Evolutionary conservation across 2,888 invertebrate species (phyloP).

Genomic region (Lepas anatifera): DNA sequence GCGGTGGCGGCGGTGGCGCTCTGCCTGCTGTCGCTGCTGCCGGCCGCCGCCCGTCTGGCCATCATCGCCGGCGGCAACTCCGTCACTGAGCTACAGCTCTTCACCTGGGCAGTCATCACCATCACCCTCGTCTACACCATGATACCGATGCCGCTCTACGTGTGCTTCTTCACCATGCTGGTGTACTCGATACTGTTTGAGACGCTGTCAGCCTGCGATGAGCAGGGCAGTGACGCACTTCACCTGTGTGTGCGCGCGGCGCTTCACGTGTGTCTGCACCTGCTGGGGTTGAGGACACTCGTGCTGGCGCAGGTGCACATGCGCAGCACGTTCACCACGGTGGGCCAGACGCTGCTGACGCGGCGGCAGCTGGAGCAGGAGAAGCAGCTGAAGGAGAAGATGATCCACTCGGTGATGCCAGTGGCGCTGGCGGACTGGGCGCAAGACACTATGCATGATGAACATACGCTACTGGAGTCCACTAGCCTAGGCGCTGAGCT

Average conservation of each 20-base stretch:
- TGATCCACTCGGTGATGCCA: slow-evolving; percentile 97
- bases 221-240: slow-evolving; percentile 43
- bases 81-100: slow-evolving; percentile 3
- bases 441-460: slow-evolving; percentile 15
- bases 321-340: slow-evolving; percentile 93
- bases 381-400: slow-evolving; percentile 86
- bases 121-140: slow-evolving; percentile 84
- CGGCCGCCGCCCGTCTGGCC: slow-evolving; percentile 1
- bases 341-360: slow-evolving; percentile 79
- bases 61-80: slow-evolving; percentile 6
- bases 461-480: neutral
- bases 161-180: slow-evolving; percentile 64
- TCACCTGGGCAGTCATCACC: slow-evolving; percentile 15
- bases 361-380: slow-evolving; percentile 82
- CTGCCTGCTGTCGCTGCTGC: slow-evolving; percentile 5
- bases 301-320: slow-evolving; percentile 85
- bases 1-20: neutral
- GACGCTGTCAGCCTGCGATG: slow-evolving; percentile 31
- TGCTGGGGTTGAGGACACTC: slow-evolving; percentile 83
- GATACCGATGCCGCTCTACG: slow-evolving; percentile 78
- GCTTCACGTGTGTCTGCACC: slow-evolving; percentile 75
- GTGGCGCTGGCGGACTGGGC: slow-evolving; percentile 47
- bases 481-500: neutral
- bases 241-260: slow-evolving; percentile 81
- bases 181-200: slow-evolving; percentile 78